phyloP scores from a whole-genome alignment of 1,140 invertebrate genomes.

The Dreissena rostriformis region DNA sequence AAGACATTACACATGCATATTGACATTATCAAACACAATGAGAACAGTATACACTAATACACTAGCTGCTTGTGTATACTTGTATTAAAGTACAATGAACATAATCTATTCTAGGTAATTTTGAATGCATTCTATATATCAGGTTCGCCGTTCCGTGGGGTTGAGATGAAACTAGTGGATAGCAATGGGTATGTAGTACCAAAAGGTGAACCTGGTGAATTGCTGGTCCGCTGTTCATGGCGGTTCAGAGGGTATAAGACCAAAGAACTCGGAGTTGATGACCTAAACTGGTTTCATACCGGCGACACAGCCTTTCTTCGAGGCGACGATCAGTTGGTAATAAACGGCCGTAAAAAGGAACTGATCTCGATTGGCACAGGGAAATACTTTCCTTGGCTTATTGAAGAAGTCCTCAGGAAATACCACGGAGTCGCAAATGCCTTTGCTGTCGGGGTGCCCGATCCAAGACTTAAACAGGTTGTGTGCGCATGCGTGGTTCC shows the following conservation, averaged over 20 bases:
- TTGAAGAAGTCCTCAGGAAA: conserved; percentile 25
- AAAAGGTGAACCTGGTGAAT: conserved; percentile 29
- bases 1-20: not conserved
- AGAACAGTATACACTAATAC: not conserved
- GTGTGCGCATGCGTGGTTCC: conserved; percentile 47
- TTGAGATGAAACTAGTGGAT: conserved; percentile 58
- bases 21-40: not conserved
- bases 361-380: conserved; percentile 16
- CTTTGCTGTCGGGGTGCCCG: conserved; percentile 47
- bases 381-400: conserved; percentile 35
- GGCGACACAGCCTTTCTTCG: conserved; percentile 39
- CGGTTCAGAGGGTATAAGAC: conserved; percentile 19
- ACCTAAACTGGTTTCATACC: conserved; percentile 48
- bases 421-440: not conserved
- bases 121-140: not conserved
- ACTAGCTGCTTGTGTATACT: not conserved
- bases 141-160: conserved; percentile 45
- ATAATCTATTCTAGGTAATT: not conserved
- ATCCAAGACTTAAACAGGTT: conserved; percentile 12
- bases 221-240: conserved; percentile 12
- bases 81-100: not conserved
- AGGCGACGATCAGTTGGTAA: conserved; percentile 12
- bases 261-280: conserved; percentile 18
- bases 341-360: conserved; percentile 33
- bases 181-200: conserved; percentile 19